Evolutionary conservation across 2,888 invertebrate species (phyloP).

Genomic region (Athetis lepigone): DNA sequence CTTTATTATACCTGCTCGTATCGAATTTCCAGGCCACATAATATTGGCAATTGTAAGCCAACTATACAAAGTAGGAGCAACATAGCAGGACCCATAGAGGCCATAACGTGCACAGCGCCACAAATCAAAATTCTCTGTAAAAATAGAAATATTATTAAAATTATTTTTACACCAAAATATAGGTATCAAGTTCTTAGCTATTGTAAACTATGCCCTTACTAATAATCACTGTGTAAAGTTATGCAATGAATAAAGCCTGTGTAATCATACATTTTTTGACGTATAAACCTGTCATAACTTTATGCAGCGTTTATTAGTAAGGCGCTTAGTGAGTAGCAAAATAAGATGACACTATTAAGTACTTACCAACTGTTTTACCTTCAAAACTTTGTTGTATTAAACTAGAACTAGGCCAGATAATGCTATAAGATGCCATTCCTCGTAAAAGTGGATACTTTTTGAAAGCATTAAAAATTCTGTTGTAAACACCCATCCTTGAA

Average conservation of each 20-base stretch:
- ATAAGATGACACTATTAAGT: not conserved
- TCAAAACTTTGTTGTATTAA: conserved; percentile 93
- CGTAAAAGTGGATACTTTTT: conserved; percentile 85
- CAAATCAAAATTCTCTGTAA: conserved; percentile 91
- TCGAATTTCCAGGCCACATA: conserved; percentile 93
- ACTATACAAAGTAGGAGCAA: conserved; percentile 94
- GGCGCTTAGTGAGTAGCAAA: not conserved
- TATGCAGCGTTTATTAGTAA: too few relatives aligned
- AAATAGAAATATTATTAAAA: not conserved
- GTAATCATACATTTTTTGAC: too few relatives aligned
- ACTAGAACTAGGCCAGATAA: conserved; percentile 94
- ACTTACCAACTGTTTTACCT: conserved; percentile 91
- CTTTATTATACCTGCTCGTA: conserved; percentile 94
- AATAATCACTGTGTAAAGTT: too few relatives aligned
- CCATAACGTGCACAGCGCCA: conserved; percentile 93
- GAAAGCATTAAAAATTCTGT: conserved; percentile 76
- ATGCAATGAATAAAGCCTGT: too few relatives aligned
- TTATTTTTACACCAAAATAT: not conserved
- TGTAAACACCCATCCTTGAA: conserved; percentile 76
- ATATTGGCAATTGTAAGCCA: conserved; percentile 95
- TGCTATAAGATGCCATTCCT: conserved; percentile 93
- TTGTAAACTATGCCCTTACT: too few relatives aligned
- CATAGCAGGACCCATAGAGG: conserved; percentile 95
- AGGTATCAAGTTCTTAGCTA: too few relatives aligned
- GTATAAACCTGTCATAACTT: too few relatives aligned